phyloP scores from a whole-genome alignment of 2,888 invertebrate species.

The Lycaena phlaeas region DNA sequence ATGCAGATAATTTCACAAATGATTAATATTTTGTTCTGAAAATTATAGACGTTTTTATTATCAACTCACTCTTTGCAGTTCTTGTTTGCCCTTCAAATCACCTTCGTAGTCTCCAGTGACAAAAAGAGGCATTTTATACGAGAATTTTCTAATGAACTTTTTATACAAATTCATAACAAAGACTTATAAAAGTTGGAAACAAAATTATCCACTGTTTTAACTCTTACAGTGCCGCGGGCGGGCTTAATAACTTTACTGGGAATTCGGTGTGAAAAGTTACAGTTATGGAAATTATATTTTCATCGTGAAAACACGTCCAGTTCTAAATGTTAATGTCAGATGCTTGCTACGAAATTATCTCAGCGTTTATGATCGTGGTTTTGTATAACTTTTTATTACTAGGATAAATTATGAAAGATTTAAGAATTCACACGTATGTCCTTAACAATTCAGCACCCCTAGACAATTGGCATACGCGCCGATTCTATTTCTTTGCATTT shows the following conservation, averaged over 20 bases:
- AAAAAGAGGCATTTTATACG: conserved; percentile 1
- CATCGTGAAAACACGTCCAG: neutral
- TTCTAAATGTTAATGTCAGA: neutral
- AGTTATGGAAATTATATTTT: neutral
- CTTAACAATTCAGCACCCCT: no score
- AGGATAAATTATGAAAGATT: no score
- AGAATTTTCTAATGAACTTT: neutral
- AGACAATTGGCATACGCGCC: no score
- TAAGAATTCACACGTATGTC: no score
- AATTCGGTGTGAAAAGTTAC: neutral
- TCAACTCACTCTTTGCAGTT: neutral
- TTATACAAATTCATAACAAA: conserved; percentile 3
- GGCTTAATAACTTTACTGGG: conserved; percentile 5
- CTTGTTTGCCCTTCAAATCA: neutral
- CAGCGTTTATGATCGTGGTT: no score
- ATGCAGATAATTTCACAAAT: no score
- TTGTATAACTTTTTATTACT: no score
- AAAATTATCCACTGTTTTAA: conserved; percentile 4
- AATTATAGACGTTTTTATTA: no score
- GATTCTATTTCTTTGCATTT: no score
- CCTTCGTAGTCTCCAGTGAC: neutral
- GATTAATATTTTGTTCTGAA: no score
- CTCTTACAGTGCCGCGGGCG: neutral
- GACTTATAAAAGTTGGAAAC: conserved; percentile 8
- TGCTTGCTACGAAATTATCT: no score